Base-by-base conservation (phyloP, 37 sponge, comb jelly and placozoan species). In the Hormiphora californensis region DNA sequence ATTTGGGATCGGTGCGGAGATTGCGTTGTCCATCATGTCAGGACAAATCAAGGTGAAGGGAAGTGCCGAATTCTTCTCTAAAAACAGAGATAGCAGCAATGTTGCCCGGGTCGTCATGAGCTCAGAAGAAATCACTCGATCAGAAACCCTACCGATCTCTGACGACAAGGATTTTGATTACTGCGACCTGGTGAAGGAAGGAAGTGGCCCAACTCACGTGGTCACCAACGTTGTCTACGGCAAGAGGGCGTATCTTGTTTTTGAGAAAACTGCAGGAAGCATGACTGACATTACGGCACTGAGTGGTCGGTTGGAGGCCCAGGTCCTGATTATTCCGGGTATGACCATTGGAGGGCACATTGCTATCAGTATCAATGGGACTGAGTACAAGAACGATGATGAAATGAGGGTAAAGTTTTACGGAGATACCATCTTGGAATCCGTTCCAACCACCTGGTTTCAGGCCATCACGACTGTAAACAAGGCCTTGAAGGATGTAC, bases 371-470 rank as follows among this genome's bases (percentile, higher is more conserved):
- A 21, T 73, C 11, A 1, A 73, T 41, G 46, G 25, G 28, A 38
- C 17, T 3, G 27, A 73, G 44, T 27, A 32, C 25, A 4, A 41
- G 5, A 73, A 39, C 23, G 81, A 73, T 41, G 81, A 73, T 9
- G 23, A 33, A 19, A 40, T 73, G 25, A 40, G 2, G 3, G 81
- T 73, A 19, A 73, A 41, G 81, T 73, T 73, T 21, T 73, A 73
- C 35, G 81, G 81, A 9, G 81, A 73, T 73, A 28, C 81, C 27
- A 32, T 73, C 36, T 36, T 73, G 7, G 81, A 73, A 39, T 36
- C 35, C 17, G 81, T 73, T 4, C 81, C 81, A 43, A 73, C 39
- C 21, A 73, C 81, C 5, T 73, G 25, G 36, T 7, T 43, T 40
- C 36, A 73, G 44, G 81, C 81, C 5, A 28, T 73, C 17, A 36